These are phyloP conservation scores for Apodemia mormo DNA, from an alignment of 2,888 invertebrate genomes.

Conservation along the genomic window DNA sequence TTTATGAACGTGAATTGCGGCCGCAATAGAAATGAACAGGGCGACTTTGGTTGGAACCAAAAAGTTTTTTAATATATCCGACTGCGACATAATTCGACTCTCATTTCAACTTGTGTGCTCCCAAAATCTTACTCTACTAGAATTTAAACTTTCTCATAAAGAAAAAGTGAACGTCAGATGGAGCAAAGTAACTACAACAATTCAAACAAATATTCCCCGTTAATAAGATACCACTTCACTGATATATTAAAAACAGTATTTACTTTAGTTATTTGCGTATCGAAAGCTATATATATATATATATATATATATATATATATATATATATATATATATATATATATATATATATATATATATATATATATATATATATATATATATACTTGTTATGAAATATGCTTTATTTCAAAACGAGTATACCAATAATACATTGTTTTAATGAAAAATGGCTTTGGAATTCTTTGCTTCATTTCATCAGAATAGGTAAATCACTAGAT, in stretches of 20 bases:
- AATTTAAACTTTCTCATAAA: conserved; percentile 22
- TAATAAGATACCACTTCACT: not conserved
- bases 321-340: too few relatives aligned
- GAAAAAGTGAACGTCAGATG: not conserved
- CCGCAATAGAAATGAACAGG: conserved; percentile 41
- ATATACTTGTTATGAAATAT: too few relatives aligned
- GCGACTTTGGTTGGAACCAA: conserved; percentile 37
- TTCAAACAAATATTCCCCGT: not conserved
- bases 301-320: too few relatives aligned
- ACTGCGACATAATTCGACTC: conserved; percentile 45
- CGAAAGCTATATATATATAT: too few relatives aligned
- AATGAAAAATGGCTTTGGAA: too few relatives aligned
- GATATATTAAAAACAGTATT: not conserved
- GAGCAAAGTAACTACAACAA: not conserved
- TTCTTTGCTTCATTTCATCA: too few relatives aligned
- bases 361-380: too few relatives aligned
- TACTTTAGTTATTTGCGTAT: too few relatives aligned
- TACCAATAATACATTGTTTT: too few relatives aligned
- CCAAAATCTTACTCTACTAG: conserved; percentile 16
- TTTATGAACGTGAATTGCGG: conserved; percentile 41
- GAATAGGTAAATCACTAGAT: too few relatives aligned
- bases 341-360: too few relatives aligned
- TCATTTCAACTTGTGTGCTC: conserved; percentile 34
- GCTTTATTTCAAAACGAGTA: too few relatives aligned
- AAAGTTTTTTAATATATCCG: conserved; percentile 50